phyloP scores from a whole-genome alignment of 2,797 vertebrate genomes.

The Anolis apletophallus region DNA sequence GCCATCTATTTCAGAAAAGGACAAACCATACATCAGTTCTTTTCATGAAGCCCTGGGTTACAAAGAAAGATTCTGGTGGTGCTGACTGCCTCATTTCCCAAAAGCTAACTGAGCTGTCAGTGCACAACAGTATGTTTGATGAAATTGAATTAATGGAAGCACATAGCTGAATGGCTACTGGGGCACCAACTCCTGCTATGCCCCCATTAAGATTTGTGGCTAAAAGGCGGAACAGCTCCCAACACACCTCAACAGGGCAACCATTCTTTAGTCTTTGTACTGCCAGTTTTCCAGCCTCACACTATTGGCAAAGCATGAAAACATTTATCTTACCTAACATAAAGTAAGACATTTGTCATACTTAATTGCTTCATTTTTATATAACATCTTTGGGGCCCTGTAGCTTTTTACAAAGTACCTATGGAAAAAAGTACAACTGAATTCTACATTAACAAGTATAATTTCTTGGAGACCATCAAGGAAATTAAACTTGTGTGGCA shows the following conservation, averaged over 20 bases:
- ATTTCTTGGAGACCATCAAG: not conserved
- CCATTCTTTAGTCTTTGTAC: not conserved
- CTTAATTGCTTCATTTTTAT: not conserved
- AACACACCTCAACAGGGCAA: not conserved
- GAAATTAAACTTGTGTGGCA: not conserved
- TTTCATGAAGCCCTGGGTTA: not conserved
- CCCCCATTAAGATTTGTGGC: not conserved
- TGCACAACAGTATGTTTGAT: not conserved
- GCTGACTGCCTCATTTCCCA: not conserved
- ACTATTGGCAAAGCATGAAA: not conserved
- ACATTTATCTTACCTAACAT: no score
- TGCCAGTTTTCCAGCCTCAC: not conserved
- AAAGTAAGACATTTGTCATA: no score
- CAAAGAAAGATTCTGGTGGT: not conserved
- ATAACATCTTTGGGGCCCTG: no score
- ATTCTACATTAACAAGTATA: not conserved
- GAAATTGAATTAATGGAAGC: not conserved
- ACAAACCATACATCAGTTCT: not conserved
- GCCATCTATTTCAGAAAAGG: not conserved
- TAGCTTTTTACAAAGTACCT: not conserved
- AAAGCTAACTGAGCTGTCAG: not conserved
- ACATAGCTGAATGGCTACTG: not conserved
- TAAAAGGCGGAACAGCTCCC: not conserved
- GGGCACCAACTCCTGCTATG: not conserved
- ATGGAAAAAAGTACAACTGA: conserved; percentile 1